A percentile compares a stretch with the other conserved stretches of the same genome.
phyloP scores from a whole-genome alignment of 2,797 vertebrate species.

The Rhyacichthys aspro region DNA sequence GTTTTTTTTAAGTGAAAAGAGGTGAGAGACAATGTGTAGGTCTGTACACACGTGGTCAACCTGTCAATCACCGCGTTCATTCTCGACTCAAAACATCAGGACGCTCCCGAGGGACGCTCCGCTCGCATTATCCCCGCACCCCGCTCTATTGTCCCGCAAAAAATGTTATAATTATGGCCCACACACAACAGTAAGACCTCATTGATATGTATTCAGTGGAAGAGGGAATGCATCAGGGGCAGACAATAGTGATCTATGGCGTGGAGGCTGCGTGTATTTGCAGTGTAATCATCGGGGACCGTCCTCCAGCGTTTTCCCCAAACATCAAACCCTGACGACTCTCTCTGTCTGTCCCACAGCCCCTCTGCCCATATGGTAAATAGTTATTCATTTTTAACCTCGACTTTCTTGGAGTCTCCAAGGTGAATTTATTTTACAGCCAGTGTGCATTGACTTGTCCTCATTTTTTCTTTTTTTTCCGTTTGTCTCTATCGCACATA shows the following conservation, averaged over 20 bases:
- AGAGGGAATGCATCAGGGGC: slow-evolving; percentile 58
- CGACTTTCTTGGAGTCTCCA: slow-evolving; percentile 71
- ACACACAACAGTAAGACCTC: slow-evolving; percentile 48
- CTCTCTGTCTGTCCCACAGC: slow-evolving; percentile 25
- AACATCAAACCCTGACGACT: slow-evolving; percentile 73
- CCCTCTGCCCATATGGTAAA: slow-evolving; percentile 35
- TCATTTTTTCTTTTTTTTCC: slow-evolving; percentile 48
- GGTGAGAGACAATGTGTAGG: background rate
- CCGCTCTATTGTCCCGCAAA: slow-evolving; percentile 63
- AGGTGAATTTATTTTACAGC: slow-evolving; percentile 71
- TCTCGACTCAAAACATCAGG: slow-evolving; percentile 57
- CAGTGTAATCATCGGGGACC: slow-evolving; percentile 88
- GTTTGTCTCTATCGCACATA: slow-evolving; percentile 62
- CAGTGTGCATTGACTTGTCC: slow-evolving; percentile 62
- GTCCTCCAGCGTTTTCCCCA: slow-evolving; percentile 73
- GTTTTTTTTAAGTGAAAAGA: slow-evolving; percentile 5
- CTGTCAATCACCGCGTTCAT: slow-evolving; percentile 70
- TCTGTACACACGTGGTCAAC: slow-evolving; percentile 64
- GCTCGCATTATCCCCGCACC: slow-evolving; percentile 51
- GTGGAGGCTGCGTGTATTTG: slow-evolving; percentile 77
- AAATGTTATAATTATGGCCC: slow-evolving; percentile 73
- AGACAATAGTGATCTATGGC: slow-evolving; percentile 60
- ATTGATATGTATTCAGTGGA: slow-evolving; percentile 75
- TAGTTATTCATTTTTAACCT: slow-evolving; percentile 96
- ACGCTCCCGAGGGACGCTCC: slow-evolving; percentile 63